These are phyloP conservation scores for Peromyscus polionotus DNA, from an alignment of 2,113 vertebrate species.

Conservation along the genomic window DNA sequence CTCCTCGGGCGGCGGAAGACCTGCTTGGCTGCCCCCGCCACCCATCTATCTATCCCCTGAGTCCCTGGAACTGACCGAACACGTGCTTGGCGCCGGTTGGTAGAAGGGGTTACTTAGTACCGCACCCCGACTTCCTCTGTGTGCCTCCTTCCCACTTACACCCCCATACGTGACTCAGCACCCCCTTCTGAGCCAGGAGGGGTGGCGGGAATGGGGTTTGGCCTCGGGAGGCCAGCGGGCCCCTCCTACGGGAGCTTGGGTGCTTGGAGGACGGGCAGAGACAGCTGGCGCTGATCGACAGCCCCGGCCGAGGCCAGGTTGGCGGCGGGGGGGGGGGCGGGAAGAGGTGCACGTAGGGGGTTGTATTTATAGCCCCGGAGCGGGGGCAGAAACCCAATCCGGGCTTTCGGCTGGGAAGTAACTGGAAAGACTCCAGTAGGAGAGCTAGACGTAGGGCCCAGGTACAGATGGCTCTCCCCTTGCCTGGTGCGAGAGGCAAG, in stretches of 20 bases:
- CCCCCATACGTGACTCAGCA: conserved; percentile 79
- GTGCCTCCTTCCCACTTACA: conserved; percentile 15
- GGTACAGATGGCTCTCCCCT: conserved; percentile 35
- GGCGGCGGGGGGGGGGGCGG: conserved; percentile 57
- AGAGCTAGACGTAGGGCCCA: conserved; percentile 16
- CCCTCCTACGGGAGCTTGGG: conserved; percentile 8
- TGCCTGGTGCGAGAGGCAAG: background rate
- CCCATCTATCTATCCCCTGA: background rate
- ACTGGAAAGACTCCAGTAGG: conserved; percentile 65
- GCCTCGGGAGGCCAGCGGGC: background rate
- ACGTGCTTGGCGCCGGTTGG: conserved; percentile 60
- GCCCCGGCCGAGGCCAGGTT: conserved; percentile 66
- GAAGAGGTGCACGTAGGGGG: conserved; percentile 70
- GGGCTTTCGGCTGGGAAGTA: conserved; percentile 66
- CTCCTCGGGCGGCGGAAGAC: background rate
- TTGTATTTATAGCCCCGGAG: conserved; percentile 80
- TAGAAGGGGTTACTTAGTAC: conserved; percentile 50
- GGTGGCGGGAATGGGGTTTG: conserved; percentile 66
- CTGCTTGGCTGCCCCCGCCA: background rate
- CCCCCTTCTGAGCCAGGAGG: conserved; percentile 65
- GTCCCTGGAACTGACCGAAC: conserved; percentile 42
- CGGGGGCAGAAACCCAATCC: conserved; percentile 78
- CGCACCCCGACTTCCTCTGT: conserved; percentile 32
- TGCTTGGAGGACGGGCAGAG: conserved; percentile 67
- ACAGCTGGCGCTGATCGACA: conserved; percentile 78